phyloP scores from a whole-genome alignment of 1,140 invertebrate species.

The Diabrotica undecimpunctata region DNA sequence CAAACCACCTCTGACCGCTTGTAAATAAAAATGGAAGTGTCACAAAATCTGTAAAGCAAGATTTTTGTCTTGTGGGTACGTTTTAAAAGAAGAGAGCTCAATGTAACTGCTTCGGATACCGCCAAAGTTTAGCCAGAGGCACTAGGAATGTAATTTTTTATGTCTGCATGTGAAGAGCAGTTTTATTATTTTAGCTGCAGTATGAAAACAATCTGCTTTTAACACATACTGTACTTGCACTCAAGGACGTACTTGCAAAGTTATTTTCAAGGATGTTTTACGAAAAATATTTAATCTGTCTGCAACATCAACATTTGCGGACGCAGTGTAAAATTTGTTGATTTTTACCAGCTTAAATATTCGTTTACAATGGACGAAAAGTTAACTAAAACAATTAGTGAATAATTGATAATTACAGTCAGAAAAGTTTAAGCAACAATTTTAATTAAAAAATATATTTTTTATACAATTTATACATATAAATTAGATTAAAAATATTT shows the following conservation, averaged over 20 bases:
- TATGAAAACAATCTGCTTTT: constrained; percentile 11
- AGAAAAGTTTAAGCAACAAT: no score
- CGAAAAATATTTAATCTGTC: no score
- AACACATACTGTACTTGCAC: background rate
- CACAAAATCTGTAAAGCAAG: constrained; percentile 28
- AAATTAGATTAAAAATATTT: no score
- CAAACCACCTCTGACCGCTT: no score
- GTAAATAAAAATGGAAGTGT: constrained; percentile 30
- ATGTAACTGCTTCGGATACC: constrained; percentile 21
- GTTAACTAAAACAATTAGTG: no score
- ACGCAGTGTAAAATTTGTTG: no score
- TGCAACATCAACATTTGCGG: no score
- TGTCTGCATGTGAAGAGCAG: constrained; percentile 21
- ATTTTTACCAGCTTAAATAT: no score
- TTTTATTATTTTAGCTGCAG: constrained; percentile 25
- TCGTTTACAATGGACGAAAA: no score
- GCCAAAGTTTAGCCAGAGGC: constrained; percentile 28
- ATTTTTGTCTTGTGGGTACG: constrained; percentile 28
- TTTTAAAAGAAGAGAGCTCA: constrained; percentile 27
- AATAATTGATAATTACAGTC: no score
- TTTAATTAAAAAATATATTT: no score
- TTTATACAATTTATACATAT: no score
- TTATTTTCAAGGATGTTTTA: background rate
- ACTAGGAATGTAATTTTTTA: constrained; percentile 32
- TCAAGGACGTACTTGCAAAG: background rate